Percentiles rank a stretch among this genome's conserved stretches.
These are phyloP conservation scores for Protobothrops flavoviridis DNA, from an alignment of 2,113 vertebrate species.

Conservation along the genomic window DNA sequence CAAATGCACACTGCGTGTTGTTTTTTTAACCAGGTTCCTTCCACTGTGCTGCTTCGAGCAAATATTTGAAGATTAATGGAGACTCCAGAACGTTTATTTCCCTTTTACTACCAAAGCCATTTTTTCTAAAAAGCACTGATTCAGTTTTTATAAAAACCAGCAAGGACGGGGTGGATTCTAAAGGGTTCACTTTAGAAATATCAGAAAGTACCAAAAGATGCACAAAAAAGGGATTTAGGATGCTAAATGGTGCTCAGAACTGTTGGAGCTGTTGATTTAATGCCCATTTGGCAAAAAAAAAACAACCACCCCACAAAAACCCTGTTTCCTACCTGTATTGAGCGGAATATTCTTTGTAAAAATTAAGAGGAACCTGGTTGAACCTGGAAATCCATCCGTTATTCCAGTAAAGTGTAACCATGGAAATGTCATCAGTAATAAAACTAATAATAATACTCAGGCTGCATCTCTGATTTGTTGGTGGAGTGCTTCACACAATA, in stretches of 20 bases:
- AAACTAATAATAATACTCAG: conserved; percentile 64
- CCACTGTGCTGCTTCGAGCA: neutral
- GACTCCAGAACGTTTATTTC: conserved; percentile 18
- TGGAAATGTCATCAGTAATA: conserved; percentile 65
- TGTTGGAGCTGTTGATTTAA: conserved; percentile 34
- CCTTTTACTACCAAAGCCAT: neutral
- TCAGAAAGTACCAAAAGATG: neutral
- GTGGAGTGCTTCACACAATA: neutral
- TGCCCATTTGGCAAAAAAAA: neutral
- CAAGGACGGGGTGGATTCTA: conserved; percentile 1
- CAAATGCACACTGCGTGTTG: neutral
- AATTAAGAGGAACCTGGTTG: accelerated
- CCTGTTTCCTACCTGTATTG: neutral
- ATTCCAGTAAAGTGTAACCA: conserved; percentile 25
- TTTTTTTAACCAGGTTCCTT: neutral
- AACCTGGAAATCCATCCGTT: neutral
- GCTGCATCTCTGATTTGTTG: neutral
- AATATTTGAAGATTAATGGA: conserved; percentile 51
- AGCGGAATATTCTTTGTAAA: conserved; percentile 24
- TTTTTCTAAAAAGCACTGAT: conserved; percentile 57
- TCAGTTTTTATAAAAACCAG: conserved; percentile 17
- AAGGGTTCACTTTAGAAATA: conserved; percentile 13
- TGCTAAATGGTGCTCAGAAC: conserved; percentile 34
- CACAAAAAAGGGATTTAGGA: conserved; percentile 22
- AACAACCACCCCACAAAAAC: neutral